Evolutionary conservation across 2,888 invertebrate genomes (phyloP), one percentile per base, ranked within the genome.

Genomic region (Lasioglossum malachurum): DNA sequence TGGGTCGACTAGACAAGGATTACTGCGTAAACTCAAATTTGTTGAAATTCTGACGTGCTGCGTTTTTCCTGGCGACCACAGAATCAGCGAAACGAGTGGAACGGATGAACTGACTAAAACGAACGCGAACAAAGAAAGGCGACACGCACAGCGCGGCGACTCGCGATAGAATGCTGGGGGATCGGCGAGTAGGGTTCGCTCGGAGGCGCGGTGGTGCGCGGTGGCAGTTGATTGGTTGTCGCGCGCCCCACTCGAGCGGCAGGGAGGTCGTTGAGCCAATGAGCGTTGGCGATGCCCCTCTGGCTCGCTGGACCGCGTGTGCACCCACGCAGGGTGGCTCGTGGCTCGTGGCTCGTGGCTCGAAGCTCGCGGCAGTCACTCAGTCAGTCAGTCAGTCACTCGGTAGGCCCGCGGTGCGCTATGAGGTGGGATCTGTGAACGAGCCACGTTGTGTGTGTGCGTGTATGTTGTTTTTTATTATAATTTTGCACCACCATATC

Each of bases 341-440:
- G 89, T 91, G 91, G 89, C 89, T 87, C 85, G 89, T 89, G 91
- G 91, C 91, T 91, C 92, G 90, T 92, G 92, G 90, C 89, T 89
- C 88, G 87, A 87, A 87, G 90, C 88, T 91, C 87, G 84, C 82
- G 88, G 89, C 89, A 93, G 93, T 92, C 93, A 91, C 88, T 93
- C 93, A 91, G 92, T 93, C 93, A 93, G 93, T 76, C 76, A 76
- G 84, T 94, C 93, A 93, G 93, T 93, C 92, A 92, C 92, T 94
- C 94, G 94, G 94, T 94, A 92, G 94, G 94, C 93, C 94, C 94
- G 94, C 94, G 94, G 94, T 94, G 93, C 93, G 93, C 92, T 90
- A 90, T 92, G 91, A 93, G 93, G 91, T 91, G 92, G 93, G 93
- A 92, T 80, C 89, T 90, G 77, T 87, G 90, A 82, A 80, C 57